Evolutionary conservation across 1,140 invertebrate genomes (phyloP).

Genomic region (Ooceraea biroi): DNA sequence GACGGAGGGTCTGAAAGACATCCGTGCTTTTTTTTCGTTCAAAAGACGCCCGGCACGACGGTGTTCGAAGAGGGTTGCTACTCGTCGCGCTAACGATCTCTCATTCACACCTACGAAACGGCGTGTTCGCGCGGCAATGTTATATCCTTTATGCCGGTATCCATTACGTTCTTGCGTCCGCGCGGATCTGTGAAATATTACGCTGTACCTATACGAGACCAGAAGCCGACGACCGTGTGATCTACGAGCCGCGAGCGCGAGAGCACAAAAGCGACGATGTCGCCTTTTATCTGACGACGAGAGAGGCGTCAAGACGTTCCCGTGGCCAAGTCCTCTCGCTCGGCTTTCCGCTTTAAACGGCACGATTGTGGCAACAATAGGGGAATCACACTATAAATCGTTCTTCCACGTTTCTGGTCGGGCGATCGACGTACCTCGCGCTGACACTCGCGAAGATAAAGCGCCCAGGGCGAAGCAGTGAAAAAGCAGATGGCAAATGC

Average conservation of each 20-base stretch:
- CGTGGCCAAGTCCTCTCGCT: not conserved
- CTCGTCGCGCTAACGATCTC: conserved; percentile 29
- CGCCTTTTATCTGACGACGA: conserved; percentile 25
- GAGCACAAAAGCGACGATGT: conserved; percentile 3
- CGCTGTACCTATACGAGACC: not conserved
- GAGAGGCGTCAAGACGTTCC: conserved; percentile 20
- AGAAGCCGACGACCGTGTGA: conserved; percentile 54
- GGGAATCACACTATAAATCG: conserved; percentile 60
- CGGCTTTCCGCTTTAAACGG: conserved; percentile 24
- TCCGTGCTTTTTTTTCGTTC: not conserved
- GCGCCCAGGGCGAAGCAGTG: conserved; percentile 1
- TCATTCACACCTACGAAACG: conserved; percentile 20
- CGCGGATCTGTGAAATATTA: conserved; percentile 7
- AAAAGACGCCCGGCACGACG: not conserved
- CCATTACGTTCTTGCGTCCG: not conserved
- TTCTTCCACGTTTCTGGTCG: conserved; percentile 64
- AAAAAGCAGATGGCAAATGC: conserved; percentile 13
- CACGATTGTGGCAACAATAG: conserved; percentile 45
- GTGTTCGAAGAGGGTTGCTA: not conserved
- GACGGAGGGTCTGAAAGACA: conserved; percentile 60
- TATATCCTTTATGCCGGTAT: not conserved
- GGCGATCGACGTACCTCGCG: conserved; percentile 62
- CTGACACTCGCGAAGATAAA: conserved; percentile 47
- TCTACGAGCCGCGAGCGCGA: conserved; percentile 12
- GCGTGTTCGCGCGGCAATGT: conserved; percentile 10